Base-by-base conservation (phyloP, 2,797 vertebrate genomes). In the Gadopsis bispinosus region DNA sequence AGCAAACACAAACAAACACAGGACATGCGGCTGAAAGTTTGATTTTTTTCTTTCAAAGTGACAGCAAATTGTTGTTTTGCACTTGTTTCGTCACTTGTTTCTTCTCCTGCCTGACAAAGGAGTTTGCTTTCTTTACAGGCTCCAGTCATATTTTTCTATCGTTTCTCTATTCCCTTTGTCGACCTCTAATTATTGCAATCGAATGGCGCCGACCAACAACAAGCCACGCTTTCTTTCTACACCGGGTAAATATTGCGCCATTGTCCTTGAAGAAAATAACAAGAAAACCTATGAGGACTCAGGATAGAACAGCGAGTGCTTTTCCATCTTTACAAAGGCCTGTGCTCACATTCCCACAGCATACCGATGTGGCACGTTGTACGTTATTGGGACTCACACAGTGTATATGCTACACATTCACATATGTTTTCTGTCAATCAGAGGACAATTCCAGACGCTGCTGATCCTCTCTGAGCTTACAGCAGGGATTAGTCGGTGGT, bases 401-500 rank as follows among this genome's bases (percentile, higher is more conserved):
- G 31, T 43, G 58, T 33, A 59, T 73, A 56, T 76, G 63, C 63
- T 73, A 75, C 62, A 61, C 56, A 75, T 67, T 70, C 71, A 81
- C 53, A 66, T 72, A 45, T 39, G 56, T 80, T 48, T 77, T 78
- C 74, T 88, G 91, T 88, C 92, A 91, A 60, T 93, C 88, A 86
- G 53, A 78, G 54, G 63, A 83, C 75, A 81, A 69, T 84, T 83
- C 76, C 51, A 39, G 19, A 53, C 17, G 7, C 66, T 48, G 71
- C 69, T 54, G 69, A 88, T 81, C 81, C 85, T 87, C 73, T 80
- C 76, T n/a, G 73, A 81, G 87, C 90, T 89, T 83, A 91, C 90
- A 87, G 84, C 71, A 4, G 67, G 80, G 91, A 92, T 93, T 89
- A 91, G 85, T 19, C 19, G 83, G 67, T 47, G 75, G 94, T 95